Base-by-base conservation (phyloP, 2,888 invertebrate species). In the Himalopsyche kuldschensis region DNA sequence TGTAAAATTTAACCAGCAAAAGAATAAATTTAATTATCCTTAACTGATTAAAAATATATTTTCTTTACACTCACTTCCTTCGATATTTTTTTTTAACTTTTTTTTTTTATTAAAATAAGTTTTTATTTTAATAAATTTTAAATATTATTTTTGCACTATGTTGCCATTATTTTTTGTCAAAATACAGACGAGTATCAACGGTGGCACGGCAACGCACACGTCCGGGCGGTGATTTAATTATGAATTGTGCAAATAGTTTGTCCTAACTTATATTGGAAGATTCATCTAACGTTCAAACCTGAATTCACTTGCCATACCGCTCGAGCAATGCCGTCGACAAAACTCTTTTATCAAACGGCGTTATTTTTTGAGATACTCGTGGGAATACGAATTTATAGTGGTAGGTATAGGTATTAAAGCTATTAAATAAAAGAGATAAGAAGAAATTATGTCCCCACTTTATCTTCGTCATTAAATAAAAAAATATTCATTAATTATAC, bases 211-310 rank as follows among this genome's bases (percentile, higher is more conserved):
- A 20, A 69, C 69, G 69, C 69, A 69, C 80, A 79, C 83, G 84
- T 81, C 46, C 84, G 79, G 84, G 84, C 78, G 63, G 46, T 78
- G 31, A 81, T 82, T 82, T 84, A 84, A 84, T 84, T 85, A 82
- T 86, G 86, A 76, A 78, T 85, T 85, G 86, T 82, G 84, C 82
- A 85, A 86, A 85, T 82, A 86, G 55, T 35, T 41, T 80, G 78
- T 85, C 77, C 76, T 84, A 82, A 86, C 86, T 86, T 86, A 86
- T 86, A 86, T 84, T 55, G 81, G 78, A 78, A 46, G 79, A 79
- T 78, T 78, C 46, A 82, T 85, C 81, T 77, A 55, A 41, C 55
- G 78, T 31, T 15, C 10, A 81, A 81, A 82, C 80, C 75, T 76
- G 83, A 79, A 83, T 80, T 76, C 32, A 27, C 69, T 30, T 75